A percentile compares a stretch with the other conserved stretches of the same genome.
Conservation (phyloP, 2,888 invertebrate species). For the Perithous albicinctus region DNA sequence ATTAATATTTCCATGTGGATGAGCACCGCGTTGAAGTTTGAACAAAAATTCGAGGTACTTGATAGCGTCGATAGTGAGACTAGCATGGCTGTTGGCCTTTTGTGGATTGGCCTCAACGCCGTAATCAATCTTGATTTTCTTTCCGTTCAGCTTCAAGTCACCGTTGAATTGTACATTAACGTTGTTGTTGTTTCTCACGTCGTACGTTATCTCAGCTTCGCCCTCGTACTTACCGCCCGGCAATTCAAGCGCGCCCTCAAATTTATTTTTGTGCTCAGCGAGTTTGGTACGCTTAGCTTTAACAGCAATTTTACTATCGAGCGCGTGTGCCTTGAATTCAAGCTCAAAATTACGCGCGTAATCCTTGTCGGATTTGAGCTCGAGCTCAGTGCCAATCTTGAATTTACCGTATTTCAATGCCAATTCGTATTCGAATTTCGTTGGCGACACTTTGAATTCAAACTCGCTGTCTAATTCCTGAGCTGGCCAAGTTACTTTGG, state of each 20-base stretch:
- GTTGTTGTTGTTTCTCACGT: conserved; percentile 86
- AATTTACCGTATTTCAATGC: conserved; percentile 87
- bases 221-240: conserved; percentile 88
- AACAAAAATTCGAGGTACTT: conserved; percentile 87
- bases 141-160: conserved; percentile 87
- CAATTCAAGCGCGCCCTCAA: conserved; percentile 87
- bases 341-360: conserved; percentile 86
- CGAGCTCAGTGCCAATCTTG: conserved; percentile 86
- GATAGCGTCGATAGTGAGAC: conserved; percentile 85
- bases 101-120: conserved; percentile 84
- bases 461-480: conserved; percentile 81
- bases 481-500: conserved; percentile 78
- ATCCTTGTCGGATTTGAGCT: conserved; percentile 84
- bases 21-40: conserved; percentile 84
- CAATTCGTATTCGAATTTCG: conserved; percentile 86
- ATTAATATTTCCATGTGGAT: conserved; percentile 86
- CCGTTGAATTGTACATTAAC: conserved; percentile 84
- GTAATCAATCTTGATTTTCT: conserved; percentile 86
- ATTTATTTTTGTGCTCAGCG: conserved; percentile 87
- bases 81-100: conserved; percentile 86
- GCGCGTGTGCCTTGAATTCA: conserved; percentile 86
- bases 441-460: conserved; percentile 87
- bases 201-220: conserved; percentile 87
- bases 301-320: conserved; percentile 86
- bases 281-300: conserved; percentile 87